Evolutionary conservation across 2,888 invertebrate species (phyloP).

Genomic region (Megamerina dolium): DNA sequence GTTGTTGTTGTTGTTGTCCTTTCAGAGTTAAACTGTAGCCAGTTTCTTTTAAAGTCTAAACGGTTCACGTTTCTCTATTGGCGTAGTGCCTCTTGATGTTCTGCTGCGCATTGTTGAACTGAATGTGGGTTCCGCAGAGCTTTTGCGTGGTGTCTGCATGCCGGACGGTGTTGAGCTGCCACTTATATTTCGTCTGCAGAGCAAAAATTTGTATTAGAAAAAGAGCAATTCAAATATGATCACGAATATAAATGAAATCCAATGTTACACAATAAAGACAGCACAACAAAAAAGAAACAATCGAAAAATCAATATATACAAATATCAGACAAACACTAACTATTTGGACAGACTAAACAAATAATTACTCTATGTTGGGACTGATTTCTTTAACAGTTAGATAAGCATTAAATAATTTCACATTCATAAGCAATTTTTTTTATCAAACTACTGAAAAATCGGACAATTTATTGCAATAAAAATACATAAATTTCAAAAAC

Average conservation of each 20-base stretch:
- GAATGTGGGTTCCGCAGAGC: slow-evolving; percentile 45
- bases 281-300: slow-evolving; percentile 3
- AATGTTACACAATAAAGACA: slow-evolving; percentile 1
- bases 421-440: too few species aligned
- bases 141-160: slow-evolving; percentile 48
- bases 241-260: slow-evolving; percentile 3
- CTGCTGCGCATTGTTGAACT: slow-evolving; percentile 41
- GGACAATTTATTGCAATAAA: too few species aligned
- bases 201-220: slow-evolving; percentile 23
- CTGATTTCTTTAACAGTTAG: too few species aligned
- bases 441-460: too few species aligned
- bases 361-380: too few species aligned
- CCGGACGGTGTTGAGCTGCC: slow-evolving; percentile 50
- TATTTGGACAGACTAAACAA: too few species aligned
- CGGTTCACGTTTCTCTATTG: slow-evolving; percentile 58
- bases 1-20: slow-evolving; percentile 12
- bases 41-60: slow-evolving; percentile 60
- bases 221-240: slow-evolving; percentile 4
- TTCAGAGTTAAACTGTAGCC: not conserved
- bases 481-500: too few species aligned
- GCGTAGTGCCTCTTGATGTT: slow-evolving; percentile 48
- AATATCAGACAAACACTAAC: too few species aligned
- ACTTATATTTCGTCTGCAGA: slow-evolving; percentile 47
- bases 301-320: too few species aligned
- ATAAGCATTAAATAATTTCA: too few species aligned